Percentiles rank a stretch among this genome's conserved stretches.
Conservation (phyloP, 2,113 vertebrate species). For the Pseudolaguvia tuberculata region DNA sequence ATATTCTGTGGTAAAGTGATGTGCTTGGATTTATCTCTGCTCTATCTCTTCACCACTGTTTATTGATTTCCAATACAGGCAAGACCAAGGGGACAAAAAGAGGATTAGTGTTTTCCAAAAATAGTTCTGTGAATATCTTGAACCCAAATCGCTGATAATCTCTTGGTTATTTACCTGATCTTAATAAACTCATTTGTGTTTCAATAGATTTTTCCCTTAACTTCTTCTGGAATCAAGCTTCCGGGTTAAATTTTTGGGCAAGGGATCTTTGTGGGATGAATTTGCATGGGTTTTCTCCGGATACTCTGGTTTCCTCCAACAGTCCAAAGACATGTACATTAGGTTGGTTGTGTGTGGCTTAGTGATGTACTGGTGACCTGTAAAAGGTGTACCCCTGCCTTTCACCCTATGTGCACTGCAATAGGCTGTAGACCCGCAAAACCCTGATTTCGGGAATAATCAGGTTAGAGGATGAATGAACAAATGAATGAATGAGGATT, state of each 20-base stretch:
- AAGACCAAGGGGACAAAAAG: background rate
- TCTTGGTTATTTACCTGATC: slow-evolving; percentile 34
- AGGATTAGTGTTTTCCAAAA: background rate
- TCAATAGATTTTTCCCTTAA: slow-evolving; percentile 14
- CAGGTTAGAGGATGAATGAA: background rate
- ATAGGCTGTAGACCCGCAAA: no score
- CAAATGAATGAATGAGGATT: no score
- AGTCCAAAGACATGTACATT: no score
- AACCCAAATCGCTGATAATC: slow-evolving; percentile 24
- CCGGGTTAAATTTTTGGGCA: no score
- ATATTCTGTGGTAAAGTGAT: background rate
- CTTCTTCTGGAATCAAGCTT: background rate
- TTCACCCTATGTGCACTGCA: no score
- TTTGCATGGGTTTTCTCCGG: no score
- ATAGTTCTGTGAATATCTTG: slow-evolving; percentile 23
- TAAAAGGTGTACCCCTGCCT: no score
- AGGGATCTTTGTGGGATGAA: no score
- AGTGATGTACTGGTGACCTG: no score
- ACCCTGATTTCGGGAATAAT: background rate
- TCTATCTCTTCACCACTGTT: background rate
- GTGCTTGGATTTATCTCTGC: background rate
- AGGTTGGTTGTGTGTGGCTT: no score
- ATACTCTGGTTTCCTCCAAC: no score
- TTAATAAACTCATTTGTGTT: slow-evolving; percentile 10
- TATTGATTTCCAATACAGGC: background rate